phyloP scores from a whole-genome alignment of 1,140 invertebrate species.

The Mycetomoellerius zeteki region DNA sequence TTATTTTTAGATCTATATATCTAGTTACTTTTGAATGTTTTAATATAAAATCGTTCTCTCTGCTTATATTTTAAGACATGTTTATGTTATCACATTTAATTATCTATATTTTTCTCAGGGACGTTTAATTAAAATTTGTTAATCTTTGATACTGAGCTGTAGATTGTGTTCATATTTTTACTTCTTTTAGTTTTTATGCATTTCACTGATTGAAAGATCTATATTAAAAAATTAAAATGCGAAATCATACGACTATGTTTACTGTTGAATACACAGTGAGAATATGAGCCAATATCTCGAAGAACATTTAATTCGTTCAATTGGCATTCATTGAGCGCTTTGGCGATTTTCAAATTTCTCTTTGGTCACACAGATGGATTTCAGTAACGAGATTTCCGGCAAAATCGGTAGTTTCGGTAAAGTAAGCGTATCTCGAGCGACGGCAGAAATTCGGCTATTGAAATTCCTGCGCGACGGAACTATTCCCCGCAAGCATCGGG shows the following conservation, averaged over 20 bases:
- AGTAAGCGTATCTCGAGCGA: slow-evolving; percentile 42
- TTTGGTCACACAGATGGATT: slow-evolving; percentile 2
- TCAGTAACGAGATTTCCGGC: slow-evolving; percentile 41
- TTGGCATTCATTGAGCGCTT: slow-evolving; percentile 27
- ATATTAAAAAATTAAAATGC: slow-evolving; percentile 11
- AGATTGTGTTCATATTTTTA: background rate
- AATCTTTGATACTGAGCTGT: background rate
- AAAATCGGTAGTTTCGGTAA: slow-evolving; percentile 30
- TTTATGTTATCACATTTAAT: background rate
- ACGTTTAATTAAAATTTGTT: slow-evolving; percentile 10
- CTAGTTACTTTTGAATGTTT: no score
- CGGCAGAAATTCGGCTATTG: slow-evolving; percentile 59
- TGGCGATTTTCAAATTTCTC: slow-evolving; percentile 46
- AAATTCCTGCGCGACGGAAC: slow-evolving; percentile 57
- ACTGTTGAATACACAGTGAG: background rate
- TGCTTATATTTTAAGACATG: background rate
- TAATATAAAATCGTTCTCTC: no score
- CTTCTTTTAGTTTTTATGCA: background rate
- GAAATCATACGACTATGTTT: background rate
- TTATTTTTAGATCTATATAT: no score
- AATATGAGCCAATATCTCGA: slow-evolving; percentile 8
- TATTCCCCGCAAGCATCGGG: background rate
- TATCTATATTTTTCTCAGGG: background rate
- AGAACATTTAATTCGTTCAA: background rate
- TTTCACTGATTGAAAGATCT: background rate